Evolutionary conservation across 2,888 invertebrate genomes (phyloP), one percentile per base, ranked within the genome.

Genomic region (Drosophila aldrichi): DNA sequence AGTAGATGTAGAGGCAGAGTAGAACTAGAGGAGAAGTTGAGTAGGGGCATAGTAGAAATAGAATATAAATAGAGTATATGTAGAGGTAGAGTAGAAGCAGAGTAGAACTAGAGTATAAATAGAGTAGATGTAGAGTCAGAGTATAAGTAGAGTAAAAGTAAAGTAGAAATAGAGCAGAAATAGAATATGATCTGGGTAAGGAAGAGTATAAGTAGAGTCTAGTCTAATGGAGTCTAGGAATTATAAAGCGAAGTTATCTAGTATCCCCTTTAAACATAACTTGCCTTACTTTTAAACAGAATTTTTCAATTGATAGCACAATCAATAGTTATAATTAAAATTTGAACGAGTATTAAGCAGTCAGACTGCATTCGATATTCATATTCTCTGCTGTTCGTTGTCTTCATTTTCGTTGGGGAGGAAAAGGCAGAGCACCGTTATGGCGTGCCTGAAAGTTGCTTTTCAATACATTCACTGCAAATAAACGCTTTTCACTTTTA

Each of bases 401-500:
- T 32, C 20, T 16, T 22, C 20, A 5, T 40, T 59, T n/a, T 32
- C 32, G 18, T 43, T 36, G 20, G 36, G 22, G 22, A 16, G 36
- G 36, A 22, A 46, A 36, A 9, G 49, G 49, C 49, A 49, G 49
- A 57, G 60, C 41, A 43, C 18, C 52, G 20, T 38, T 65, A 22
- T 64, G 22, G 51, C 51, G 51, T 52, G 51, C 36, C 51, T 36
- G 49, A 22, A 54, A 65, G 20, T 46, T 32, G 44, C 66, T 46
- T 46, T 65, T 66, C 41, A 61, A 55, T 46, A 46, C 34, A 59
- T 49, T 41, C 46, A 44, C 14, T 44, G 36, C 36, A 16, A 41
- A 51, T 64, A 64, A 65, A 65, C 49, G 36, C 38, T 65, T 38
- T 52, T 52, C 38, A 44, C 54, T 57, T 36, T 18, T 25, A 36